Conservation (phyloP, 2,113 vertebrate species). For the Pogonocichla stellata region DNA sequence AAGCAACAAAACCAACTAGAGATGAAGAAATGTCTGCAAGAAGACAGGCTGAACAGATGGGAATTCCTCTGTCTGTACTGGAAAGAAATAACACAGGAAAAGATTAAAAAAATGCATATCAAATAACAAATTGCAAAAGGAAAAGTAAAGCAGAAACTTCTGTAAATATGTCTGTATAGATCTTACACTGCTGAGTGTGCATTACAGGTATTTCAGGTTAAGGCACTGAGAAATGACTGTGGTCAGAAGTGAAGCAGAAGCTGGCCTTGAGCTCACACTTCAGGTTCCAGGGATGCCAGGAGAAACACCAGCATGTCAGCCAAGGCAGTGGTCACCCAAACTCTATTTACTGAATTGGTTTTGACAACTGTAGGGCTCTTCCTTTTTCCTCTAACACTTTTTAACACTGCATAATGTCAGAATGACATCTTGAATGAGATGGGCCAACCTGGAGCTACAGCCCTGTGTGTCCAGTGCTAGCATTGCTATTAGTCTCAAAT, state of each 20-base stretch:
- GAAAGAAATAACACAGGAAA: not conserved
- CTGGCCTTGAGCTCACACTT: not conserved
- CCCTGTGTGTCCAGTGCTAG: fast-evolving
- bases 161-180: not conserved
- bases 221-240: not conserved
- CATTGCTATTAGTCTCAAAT: not conserved
- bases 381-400: not conserved
- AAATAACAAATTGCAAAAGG: not conserved
- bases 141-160: not conserved
- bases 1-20: not conserved
- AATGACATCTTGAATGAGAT: not conserved
- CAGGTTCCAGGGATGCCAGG: not conserved
- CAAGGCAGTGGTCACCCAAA: not conserved
- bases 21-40: not conserved
- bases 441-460: not conserved
- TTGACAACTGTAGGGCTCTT: not conserved
- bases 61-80: not conserved
- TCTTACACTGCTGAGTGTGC: not conserved
- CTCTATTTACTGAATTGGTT: not conserved
- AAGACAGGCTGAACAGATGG: not conserved
- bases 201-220: not conserved
- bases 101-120: not conserved
- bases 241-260: not conserved
- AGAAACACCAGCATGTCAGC: not conserved
- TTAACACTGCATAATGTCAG: not conserved